phyloP scores from a whole-genome alignment of 2,888 invertebrate genomes.

The Drosophila nr. medialis region DNA sequence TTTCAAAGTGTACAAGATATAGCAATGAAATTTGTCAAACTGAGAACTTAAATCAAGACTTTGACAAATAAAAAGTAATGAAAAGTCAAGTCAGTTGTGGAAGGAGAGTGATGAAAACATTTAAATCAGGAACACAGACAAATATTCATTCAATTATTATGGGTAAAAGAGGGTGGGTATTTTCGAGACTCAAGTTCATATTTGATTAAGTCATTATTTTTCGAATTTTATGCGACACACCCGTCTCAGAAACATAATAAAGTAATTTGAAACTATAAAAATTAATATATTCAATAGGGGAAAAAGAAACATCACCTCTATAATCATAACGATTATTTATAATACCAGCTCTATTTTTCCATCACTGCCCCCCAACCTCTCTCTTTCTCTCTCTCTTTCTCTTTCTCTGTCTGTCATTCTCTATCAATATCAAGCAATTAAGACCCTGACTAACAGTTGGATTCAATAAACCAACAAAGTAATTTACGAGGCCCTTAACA shows the following conservation, averaged over 20 bases:
- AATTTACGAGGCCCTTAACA: constrained; percentile 71
- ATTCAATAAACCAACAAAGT: constrained; percentile 70
- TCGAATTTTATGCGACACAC: neutral
- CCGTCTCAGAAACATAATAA: neutral
- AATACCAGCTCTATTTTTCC: constrained; percentile 5
- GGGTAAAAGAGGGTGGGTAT: neutral
- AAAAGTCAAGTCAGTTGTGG: neutral
- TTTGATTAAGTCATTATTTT: neutral
- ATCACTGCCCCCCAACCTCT: neutral
- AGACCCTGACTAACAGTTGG: constrained; percentile 47
- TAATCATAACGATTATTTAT: constrained; percentile 13
- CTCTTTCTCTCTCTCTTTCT: neutral
- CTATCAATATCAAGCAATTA: constrained; percentile 43
- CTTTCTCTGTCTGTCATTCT: neutral
- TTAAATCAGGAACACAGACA: neutral
- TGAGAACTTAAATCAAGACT: neutral
- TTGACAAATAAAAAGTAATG: neutral
- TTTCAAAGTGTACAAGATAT: neutral
- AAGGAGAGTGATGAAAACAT: neutral
- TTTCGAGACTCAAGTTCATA: neutral
- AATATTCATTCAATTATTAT: neutral
- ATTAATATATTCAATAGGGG: neutral
- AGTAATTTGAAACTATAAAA: neutral
- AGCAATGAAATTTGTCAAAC: neutral
- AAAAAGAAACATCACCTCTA: neutral